These are phyloP conservation scores for Drosophila lacertosa DNA, from an alignment of 1,140 invertebrate genomes.

Conservation along the genomic window DNA sequence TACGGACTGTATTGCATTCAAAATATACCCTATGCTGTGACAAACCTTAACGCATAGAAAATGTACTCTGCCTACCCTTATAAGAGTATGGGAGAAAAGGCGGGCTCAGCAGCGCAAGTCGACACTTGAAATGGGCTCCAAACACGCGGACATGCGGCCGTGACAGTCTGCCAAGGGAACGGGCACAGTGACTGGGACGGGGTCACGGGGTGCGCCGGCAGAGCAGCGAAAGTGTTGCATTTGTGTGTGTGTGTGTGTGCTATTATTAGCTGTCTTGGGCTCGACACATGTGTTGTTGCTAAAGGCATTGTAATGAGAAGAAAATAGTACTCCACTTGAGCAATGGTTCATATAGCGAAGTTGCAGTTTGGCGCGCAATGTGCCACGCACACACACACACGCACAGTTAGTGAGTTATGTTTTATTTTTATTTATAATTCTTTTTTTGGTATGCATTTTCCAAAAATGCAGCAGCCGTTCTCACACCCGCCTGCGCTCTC, in stretches of 20 bases:
- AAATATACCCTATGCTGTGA: neutral
- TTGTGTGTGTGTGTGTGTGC: conserved; percentile 10
- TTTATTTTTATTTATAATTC: conserved; percentile 66
- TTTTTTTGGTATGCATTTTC: too few species aligned
- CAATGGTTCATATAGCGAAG: conserved; percentile 62
- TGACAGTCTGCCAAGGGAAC: neutral
- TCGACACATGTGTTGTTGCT: conserved; percentile 68
- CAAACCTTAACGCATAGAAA: neutral
- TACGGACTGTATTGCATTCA: too few species aligned
- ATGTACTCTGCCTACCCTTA: neutral
- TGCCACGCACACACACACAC: conserved; percentile 38
- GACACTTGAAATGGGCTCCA: conserved; percentile 45
- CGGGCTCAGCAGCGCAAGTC: conserved; percentile 35
- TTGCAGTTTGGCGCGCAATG: conserved; percentile 63
- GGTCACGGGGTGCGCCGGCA: conserved; percentile 10
- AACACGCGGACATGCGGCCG: conserved; percentile 18
- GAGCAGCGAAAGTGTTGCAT: conserved; percentile 68
- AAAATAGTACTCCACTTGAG: conserved; percentile 78
- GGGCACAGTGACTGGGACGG: conserved; percentile 1
- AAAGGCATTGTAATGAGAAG: conserved; percentile 75
- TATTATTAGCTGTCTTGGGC: conserved; percentile 43
- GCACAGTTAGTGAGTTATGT: conserved; percentile 56
- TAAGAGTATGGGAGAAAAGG: conserved; percentile 23
- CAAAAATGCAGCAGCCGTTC: too few species aligned
- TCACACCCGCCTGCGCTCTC: too few species aligned